phyloP scores from a whole-genome alignment of 2,113 vertebrate genomes.

The Callospermophilus lateralis region DNA sequence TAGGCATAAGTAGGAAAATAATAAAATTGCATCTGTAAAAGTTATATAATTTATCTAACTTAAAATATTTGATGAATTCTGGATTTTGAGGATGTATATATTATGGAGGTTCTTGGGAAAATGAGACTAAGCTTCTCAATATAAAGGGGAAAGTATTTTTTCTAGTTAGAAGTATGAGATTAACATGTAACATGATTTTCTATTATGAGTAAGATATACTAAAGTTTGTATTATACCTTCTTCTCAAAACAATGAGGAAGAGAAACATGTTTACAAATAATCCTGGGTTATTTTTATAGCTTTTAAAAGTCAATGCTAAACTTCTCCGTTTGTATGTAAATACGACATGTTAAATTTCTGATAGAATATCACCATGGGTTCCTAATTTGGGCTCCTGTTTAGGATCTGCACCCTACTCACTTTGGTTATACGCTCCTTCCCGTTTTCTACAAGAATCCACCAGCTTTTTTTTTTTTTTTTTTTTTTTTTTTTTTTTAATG shows the following conservation, averaged over 20 bases:
- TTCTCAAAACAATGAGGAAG: neutral
- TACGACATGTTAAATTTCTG: neutral
- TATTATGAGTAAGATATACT: neutral
- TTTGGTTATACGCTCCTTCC: no score
- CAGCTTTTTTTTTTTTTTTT: neutral
- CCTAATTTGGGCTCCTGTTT: neutral
- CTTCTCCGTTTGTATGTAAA: neutral
- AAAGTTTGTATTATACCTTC: neutral
- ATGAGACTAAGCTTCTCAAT: neutral
- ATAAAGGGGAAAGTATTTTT: neutral
- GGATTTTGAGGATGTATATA: neutral
- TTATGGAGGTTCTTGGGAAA: neutral
- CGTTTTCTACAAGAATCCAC: neutral
- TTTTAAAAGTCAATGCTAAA: neutral
- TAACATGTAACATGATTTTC: neutral
- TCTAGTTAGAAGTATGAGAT: neutral
- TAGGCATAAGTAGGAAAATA: neutral
- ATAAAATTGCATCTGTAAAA: neutral
- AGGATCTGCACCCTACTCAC: neutral
- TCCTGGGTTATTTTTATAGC: neutral
- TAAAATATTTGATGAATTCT: neutral
- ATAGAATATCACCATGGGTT: neutral
- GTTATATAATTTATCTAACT: no score
- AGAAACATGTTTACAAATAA: neutral
- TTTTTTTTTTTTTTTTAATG: neutral